Conservation (phyloP, 2,797 vertebrate genomes). For the Acipenser transmontanus region DNA sequence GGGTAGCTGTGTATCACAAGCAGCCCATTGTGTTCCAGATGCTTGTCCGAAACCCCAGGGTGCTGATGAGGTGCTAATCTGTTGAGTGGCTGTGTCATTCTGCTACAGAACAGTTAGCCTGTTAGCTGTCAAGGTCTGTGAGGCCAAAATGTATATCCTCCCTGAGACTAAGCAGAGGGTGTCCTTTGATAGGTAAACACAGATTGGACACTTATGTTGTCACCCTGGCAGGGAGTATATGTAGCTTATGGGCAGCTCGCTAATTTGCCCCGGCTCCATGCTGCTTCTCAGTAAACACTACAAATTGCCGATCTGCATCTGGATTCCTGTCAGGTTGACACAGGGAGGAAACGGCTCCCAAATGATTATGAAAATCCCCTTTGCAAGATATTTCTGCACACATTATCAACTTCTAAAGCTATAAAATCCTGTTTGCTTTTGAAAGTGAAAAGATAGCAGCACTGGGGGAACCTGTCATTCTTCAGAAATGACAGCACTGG, state of each 20-base stretch:
- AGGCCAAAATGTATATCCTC: slow-evolving; percentile 47
- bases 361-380: slow-evolving; percentile 13
- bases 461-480: too few species aligned
- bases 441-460: too few species aligned
- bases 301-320: slow-evolving; percentile 60
- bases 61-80: slow-evolving; percentile 90
- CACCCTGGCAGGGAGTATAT: slow-evolving; percentile 42
- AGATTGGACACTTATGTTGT: slow-evolving; percentile 57
- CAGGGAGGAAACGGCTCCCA: slow-evolving; percentile 47
- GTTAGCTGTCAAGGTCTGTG: slow-evolving; percentile 48
- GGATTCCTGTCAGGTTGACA: slow-evolving; percentile 49
- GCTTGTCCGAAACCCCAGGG: slow-evolving; percentile 82
- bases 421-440: too few species aligned
- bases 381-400: not conserved
- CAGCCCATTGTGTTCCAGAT: slow-evolving; percentile 72
- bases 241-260: slow-evolving; percentile 22
- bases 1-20: slow-evolving; percentile 75
- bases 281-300: slow-evolving; percentile 51
- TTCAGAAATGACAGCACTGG: too few species aligned
- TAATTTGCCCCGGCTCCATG: slow-evolving; percentile 38
- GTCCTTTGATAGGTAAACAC: slow-evolving; percentile 68
- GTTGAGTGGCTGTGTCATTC: slow-evolving; percentile 58
- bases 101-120: slow-evolving; percentile 62
- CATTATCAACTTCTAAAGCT: not conserved
- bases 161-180: slow-evolving; percentile 46